Conservation (phyloP, 2,888 invertebrate genomes). For the Beris chalybata region DNA sequence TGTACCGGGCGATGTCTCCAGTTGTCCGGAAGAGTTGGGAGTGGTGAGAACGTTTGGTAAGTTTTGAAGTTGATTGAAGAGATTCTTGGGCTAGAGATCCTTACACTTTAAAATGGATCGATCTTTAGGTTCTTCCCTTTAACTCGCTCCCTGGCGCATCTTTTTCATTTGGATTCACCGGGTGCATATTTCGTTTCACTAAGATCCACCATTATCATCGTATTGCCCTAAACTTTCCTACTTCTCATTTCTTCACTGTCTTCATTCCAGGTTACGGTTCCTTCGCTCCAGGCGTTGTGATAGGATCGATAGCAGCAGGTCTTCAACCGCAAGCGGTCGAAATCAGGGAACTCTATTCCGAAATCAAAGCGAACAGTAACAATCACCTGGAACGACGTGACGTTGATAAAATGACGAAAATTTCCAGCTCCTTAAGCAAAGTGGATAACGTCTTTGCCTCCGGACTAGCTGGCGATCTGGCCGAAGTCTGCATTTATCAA, state of each 20-base stretch:
- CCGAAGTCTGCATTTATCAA: conserved; percentile 68
- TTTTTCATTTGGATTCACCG: too few relatives aligned
- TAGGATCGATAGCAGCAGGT: conserved; percentile 64
- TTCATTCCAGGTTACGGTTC: conserved; percentile 59
- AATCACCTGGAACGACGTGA: conserved; percentile 45
- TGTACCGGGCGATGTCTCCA: conserved; percentile 35
- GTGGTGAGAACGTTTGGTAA: conserved; percentile 60
- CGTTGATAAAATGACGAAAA: conserved; percentile 36
- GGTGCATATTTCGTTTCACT: too few relatives aligned
- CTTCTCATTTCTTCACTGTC: too few relatives aligned
- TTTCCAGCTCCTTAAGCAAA: conserved; percentile 34
- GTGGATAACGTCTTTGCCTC: conserved; percentile 65
- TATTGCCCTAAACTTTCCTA: too few relatives aligned
- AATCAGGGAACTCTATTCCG: conserved; percentile 56
- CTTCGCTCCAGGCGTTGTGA: conserved; percentile 62
- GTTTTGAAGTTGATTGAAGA: not conserved
- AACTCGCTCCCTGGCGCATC: too few relatives aligned
- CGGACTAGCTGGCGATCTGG: conserved; percentile 67
- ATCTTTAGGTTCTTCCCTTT: too few relatives aligned
- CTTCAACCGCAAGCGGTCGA: conserved; percentile 63
- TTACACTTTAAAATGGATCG: too few relatives aligned
- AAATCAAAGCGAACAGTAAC: conserved; percentile 17
- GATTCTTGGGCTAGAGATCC: not conserved
- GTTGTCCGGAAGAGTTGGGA: conserved; percentile 69
- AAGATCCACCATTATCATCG: too few relatives aligned